A percentile compares a stretch with the other conserved stretches of the same genome.
phyloP scores from a whole-genome alignment of 2,113 vertebrate species.

The Entelurus aequoreus region DNA sequence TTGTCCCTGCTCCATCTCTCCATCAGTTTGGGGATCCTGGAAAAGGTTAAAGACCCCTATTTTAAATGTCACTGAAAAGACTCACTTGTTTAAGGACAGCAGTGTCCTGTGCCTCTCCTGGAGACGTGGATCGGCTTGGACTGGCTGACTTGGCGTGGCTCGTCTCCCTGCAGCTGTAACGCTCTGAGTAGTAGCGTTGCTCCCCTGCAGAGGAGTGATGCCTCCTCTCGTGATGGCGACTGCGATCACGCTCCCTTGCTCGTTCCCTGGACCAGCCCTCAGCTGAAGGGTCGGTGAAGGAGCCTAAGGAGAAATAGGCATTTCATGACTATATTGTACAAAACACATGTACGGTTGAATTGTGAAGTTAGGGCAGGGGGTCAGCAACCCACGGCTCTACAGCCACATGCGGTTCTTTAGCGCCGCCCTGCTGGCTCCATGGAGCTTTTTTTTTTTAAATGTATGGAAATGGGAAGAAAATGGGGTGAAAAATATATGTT shows the following conservation, averaged over 20 bases:
- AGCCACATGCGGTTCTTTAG: no score
- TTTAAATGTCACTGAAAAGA: no score
- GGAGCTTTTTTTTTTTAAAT: no score
- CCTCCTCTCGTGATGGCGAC: conserved; percentile 89
- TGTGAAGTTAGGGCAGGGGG: neutral
- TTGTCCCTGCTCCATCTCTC: no score
- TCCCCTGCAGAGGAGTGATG: conserved; percentile 81
- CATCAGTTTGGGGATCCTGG: no score
- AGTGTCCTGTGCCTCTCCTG: conserved; percentile 75
- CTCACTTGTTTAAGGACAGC: conserved; percentile 80
- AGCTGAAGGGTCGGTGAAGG: conserved; percentile 38
- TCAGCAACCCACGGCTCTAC: no score
- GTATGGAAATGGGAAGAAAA: no score
- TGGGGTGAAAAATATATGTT: no score
- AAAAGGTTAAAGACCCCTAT: no score
- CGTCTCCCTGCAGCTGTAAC: conserved; percentile 83
- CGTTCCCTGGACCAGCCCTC: conserved; percentile 73
- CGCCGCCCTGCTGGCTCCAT: no score
- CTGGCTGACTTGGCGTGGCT: conserved; percentile 77
- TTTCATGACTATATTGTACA: neutral
- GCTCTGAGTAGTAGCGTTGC: conserved; percentile 94
- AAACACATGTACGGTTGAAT: neutral
- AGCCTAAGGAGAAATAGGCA: conserved; percentile 22
- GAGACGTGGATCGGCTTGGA: conserved; percentile 84
- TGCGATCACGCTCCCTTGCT: conserved; percentile 83